Conservation (phyloP, 2,888 invertebrate genomes). For the Acanthosepion lycidas region DNA sequence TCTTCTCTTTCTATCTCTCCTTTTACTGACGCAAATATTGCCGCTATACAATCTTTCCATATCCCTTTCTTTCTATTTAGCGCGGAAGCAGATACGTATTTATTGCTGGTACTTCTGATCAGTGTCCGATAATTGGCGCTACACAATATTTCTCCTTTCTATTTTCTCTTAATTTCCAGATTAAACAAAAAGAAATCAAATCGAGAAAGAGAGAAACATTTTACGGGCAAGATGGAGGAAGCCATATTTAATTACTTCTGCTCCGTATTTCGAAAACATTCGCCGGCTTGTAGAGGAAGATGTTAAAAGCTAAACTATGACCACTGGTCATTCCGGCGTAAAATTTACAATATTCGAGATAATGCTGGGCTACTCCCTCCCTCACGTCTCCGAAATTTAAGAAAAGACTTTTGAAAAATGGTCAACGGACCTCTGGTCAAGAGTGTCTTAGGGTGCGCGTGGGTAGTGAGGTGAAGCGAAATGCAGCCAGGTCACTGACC, state of each 20-base stretch:
- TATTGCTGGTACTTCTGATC: too few species aligned
- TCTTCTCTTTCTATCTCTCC: not conserved
- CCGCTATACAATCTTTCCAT: too few species aligned
- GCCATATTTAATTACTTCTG: not conserved
- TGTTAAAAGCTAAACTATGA: not conserved
- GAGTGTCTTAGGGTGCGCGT: too few species aligned
- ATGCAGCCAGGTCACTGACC: not conserved
- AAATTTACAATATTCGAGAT: not conserved
- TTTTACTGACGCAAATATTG: not conserved
- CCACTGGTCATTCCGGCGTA: not conserved
- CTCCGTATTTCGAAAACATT: not conserved
- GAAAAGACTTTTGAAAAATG: not conserved
- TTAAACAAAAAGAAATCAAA: not conserved
- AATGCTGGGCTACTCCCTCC: not conserved
- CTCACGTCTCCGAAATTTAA: not conserved
- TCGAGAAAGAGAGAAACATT: not conserved
- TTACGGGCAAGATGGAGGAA: not conserved
- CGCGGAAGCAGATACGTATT: too few species aligned
- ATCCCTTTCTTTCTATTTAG: too few species aligned
- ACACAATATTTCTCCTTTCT: not conserved
- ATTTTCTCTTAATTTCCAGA: not conserved
- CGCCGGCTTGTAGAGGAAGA: not conserved
- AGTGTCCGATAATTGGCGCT: not conserved
- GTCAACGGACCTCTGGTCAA: not conserved
- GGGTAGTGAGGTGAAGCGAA: not conserved